These are phyloP conservation scores for Mesoligia furuncula DNA, from an alignment of 2,888 invertebrate species.

Conservation along the genomic window DNA sequence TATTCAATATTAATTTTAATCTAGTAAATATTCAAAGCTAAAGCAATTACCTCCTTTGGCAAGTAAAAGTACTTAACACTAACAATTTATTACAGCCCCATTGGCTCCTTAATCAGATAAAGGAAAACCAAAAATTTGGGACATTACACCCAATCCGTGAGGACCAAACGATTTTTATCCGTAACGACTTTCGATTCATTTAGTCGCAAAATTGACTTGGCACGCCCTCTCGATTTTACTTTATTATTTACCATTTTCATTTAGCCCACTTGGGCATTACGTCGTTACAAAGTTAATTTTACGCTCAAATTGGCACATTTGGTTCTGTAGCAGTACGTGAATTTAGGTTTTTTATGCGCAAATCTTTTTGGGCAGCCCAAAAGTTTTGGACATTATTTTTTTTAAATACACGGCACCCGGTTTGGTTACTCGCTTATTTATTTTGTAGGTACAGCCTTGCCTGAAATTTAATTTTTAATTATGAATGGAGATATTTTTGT, in stretches of 20 bases:
- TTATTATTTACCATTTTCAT: slow-evolving; percentile 78
- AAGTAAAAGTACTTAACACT: slow-evolving; percentile 37
- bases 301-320: slow-evolving; percentile 66
- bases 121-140: slow-evolving; percentile 63
- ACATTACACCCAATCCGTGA: slow-evolving; percentile 62
- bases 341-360: slow-evolving; percentile 57
- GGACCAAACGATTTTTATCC: slow-evolving; percentile 66
- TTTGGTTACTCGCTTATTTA: slow-evolving; percentile 59
- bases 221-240: slow-evolving; percentile 72
- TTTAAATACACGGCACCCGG: slow-evolving; percentile 39
- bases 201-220: slow-evolving; percentile 75
- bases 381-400: slow-evolving; percentile 61
- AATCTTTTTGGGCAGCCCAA: slow-evolving; percentile 56
- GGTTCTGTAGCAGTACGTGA: slow-evolving; percentile 49
- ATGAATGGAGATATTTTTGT: slow-evolving; percentile 45
- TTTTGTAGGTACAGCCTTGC: slow-evolving; percentile 39
- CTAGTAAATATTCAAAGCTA: neutral
- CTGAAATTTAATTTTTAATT: slow-evolving; percentile 55
- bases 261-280: slow-evolving; percentile 71
- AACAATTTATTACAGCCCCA: slow-evolving; percentile 48
- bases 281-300: slow-evolving; percentile 70
- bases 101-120: slow-evolving; percentile 63
- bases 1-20: slow-evolving; percentile 6
- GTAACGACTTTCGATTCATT: slow-evolving; percentile 76
- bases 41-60: neutral